These are phyloP conservation scores for Anabacerthia variegaticeps DNA, from an alignment of 2,797 vertebrate genomes.

Conservation along the genomic window DNA sequence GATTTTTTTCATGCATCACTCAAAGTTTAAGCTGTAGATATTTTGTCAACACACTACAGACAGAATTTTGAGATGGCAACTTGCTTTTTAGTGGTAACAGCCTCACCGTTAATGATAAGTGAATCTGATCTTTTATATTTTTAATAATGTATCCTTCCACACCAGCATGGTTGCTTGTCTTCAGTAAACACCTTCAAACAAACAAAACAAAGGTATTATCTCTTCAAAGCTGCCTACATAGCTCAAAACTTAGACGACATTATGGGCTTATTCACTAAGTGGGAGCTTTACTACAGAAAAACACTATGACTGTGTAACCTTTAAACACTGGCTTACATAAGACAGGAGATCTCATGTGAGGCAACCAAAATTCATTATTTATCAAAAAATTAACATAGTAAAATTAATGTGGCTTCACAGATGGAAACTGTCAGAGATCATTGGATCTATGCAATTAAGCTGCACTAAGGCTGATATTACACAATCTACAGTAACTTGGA, in stretches of 20 bases:
- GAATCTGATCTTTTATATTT: constrained; percentile 91
- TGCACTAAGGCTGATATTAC: neutral
- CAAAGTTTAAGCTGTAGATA: neutral
- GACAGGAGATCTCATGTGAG: neutral
- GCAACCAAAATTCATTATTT: neutral
- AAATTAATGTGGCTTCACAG: neutral
- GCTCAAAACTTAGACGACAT: neutral
- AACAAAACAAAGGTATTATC: neutral
- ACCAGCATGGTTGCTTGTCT: constrained; percentile 89
- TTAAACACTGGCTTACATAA: neutral
- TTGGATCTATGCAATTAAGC: neutral
- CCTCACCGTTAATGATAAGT: constrained; percentile 85
- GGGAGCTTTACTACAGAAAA: neutral
- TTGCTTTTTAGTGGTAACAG: neutral
- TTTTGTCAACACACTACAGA: neutral
- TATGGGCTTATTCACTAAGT: neutral
- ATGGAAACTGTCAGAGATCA: neutral
- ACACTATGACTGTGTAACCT: neutral
- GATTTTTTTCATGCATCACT: neutral
- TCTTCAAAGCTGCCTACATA: neutral
- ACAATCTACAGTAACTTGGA: neutral
- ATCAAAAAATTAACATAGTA: neutral
- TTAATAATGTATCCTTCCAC: constrained; percentile 89
- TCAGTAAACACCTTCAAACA: constrained; percentile 88
- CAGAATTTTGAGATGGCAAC: neutral